Percentiles rank a stretch among this genome's conserved stretches.
Evolutionary conservation across 2,888 invertebrate genomes (phyloP).

Genomic region (Metallyticus violacea): DNA sequence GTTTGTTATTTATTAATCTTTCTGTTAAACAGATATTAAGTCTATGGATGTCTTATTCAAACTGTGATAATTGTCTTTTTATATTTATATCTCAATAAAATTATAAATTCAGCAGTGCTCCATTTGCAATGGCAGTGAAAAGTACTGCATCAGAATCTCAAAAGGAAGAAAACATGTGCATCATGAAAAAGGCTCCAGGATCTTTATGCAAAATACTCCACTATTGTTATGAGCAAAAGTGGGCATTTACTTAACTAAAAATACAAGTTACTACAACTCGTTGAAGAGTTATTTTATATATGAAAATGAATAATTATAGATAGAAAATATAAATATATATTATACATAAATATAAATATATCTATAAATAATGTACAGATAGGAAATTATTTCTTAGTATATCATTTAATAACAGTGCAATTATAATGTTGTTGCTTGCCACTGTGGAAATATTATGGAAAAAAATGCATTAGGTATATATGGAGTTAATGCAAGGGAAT

Average conservation of each 20-base stretch:
- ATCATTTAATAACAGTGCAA: background rate
- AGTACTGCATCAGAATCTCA: background rate
- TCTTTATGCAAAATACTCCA: background rate
- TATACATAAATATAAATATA: constrained; percentile 15
- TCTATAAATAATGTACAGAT: constrained; percentile 13
- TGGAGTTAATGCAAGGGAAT: background rate
- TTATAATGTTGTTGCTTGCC: constrained; percentile 1
- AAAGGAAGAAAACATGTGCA: background rate
- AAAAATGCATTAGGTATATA: background rate
- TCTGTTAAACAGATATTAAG: background rate
- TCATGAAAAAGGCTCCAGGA: background rate
- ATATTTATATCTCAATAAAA: too few relatives aligned
- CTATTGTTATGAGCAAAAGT: background rate
- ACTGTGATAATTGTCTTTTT: background rate
- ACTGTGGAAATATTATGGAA: background rate
- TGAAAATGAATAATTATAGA: constrained; percentile 10
- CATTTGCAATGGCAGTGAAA: background rate
- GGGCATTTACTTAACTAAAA: background rate
- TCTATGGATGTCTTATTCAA: background rate
- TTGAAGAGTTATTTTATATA: constrained; percentile 10
- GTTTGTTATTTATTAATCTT: background rate
- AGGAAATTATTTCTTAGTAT: constrained; percentile 11
- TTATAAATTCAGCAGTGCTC: background rate
- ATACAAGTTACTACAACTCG: constrained; percentile 4
- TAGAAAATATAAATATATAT: constrained; percentile 10